Evolutionary conservation across 2,797 vertebrate genomes (phyloP).

Genomic region (Hephaestus fuliginosus): DNA sequence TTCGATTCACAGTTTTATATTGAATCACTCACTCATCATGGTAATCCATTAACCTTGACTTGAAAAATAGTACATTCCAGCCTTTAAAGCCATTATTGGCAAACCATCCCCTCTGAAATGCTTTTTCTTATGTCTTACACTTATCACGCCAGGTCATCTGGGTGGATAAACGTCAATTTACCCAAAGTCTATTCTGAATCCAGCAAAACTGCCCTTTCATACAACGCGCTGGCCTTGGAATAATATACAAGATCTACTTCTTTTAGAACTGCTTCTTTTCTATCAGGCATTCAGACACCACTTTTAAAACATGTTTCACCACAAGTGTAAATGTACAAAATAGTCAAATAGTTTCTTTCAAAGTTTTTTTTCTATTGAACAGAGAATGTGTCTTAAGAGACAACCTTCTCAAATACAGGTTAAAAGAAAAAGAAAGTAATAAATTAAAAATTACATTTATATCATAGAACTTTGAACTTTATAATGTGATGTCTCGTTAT

Average conservation of each 20-base stretch:
- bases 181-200: slow-evolving; percentile 15
- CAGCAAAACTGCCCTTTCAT: slow-evolving; percentile 11
- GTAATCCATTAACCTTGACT: neutral
- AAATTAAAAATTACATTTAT: neutral
- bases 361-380: too few species aligned
- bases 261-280: neutral
- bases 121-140: neutral
- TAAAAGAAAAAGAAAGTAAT: neutral
- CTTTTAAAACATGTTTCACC: too few species aligned
- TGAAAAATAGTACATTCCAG: neutral
- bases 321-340: too few species aligned
- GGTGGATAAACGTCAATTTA: neutral
- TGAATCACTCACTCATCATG: neutral
- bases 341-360: too few species aligned
- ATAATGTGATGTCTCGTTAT: neutral
- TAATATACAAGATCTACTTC: neutral
- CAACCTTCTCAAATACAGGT: neutral
- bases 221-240: neutral
- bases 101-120: neutral
- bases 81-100: neutral
- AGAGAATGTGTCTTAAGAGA: neutral
- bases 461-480: neutral
- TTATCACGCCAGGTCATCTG: slow-evolving; percentile 8
- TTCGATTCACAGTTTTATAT: neutral
- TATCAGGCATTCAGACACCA: neutral